phyloP scores from a whole-genome alignment of 2,113 vertebrate genomes.

The Aythya baeri region DNA sequence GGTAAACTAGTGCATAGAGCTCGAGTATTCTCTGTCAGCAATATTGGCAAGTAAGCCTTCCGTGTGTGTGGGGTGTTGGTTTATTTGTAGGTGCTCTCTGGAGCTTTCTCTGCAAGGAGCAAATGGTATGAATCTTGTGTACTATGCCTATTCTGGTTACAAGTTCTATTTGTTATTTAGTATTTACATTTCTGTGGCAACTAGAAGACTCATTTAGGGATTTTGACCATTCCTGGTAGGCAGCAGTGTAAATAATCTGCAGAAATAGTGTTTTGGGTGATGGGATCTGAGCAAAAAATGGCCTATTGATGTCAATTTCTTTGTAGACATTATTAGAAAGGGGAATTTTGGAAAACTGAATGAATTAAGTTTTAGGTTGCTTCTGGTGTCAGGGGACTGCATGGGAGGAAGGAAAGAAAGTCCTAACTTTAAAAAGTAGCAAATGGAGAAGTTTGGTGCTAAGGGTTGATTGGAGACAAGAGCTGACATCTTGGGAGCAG shows the following conservation, averaged over 20 bases:
- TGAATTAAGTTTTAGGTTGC: conserved; percentile 30
- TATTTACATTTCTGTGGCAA: conserved; percentile 57
- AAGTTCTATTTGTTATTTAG: conserved; percentile 32
- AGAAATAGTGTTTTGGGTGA: conserved; percentile 8
- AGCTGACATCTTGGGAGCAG: conserved; percentile 63
- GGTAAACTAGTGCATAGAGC: neutral
- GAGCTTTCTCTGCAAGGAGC: conserved; percentile 27
- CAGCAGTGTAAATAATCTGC: neutral
- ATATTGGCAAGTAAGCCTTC: neutral
- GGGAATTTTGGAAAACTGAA: neutral
- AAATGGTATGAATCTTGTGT: conserved; percentile 43
- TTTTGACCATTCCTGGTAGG: conserved; percentile 35
- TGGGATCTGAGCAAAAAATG: neutral
- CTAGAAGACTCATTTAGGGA: neutral
- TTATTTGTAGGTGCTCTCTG: conserved; percentile 35
- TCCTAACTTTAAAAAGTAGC: neutral
- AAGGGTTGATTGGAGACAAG: conserved; percentile 29
- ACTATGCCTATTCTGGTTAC: neutral
- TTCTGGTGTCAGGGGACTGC: neutral
- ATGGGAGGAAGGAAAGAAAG: neutral
- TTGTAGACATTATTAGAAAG: neutral
- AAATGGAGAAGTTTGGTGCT: conserved; percentile 27
- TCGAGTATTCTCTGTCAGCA: neutral
- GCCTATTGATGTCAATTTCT: neutral
- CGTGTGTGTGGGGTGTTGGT: neutral